Conservation (phyloP, 2,888 invertebrate genomes). For the Noctua fimbriata region DNA sequence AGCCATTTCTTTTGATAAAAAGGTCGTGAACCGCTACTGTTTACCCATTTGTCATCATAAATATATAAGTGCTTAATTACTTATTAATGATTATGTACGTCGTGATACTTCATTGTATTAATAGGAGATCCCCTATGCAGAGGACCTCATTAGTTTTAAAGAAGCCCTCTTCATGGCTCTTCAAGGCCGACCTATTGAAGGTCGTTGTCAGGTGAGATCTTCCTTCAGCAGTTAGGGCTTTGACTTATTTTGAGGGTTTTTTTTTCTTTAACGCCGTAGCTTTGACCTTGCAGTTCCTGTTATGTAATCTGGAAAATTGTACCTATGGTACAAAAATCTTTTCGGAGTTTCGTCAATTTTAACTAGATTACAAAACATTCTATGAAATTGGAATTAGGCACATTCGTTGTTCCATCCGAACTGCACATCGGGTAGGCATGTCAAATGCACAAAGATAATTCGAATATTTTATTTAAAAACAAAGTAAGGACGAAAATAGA, state of each 20-base stretch:
- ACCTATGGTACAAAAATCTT: background rate
- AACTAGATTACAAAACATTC: background rate
- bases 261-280: background rate
- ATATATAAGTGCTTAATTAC: background rate
- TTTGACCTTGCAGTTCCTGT: background rate
- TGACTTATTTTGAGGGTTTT: background rate
- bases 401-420: background rate
- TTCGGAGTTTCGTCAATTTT: background rate
- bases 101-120: background rate
- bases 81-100: background rate
- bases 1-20: background rate
- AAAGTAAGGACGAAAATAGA: constrained; percentile 1
- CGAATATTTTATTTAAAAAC: background rate
- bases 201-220: background rate
- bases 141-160: background rate
- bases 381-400: background rate
- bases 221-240: background rate
- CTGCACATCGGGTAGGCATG: background rate
- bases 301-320: background rate
- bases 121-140: background rate
- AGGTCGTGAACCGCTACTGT: background rate
- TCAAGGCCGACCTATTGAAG: background rate
- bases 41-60: background rate
- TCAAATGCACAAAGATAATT: background rate
- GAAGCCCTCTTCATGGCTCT: background rate